Evolutionary conservation across 2,888 invertebrate genomes (phyloP).

Genomic region (Peribatodes rhomboidaria): DNA sequence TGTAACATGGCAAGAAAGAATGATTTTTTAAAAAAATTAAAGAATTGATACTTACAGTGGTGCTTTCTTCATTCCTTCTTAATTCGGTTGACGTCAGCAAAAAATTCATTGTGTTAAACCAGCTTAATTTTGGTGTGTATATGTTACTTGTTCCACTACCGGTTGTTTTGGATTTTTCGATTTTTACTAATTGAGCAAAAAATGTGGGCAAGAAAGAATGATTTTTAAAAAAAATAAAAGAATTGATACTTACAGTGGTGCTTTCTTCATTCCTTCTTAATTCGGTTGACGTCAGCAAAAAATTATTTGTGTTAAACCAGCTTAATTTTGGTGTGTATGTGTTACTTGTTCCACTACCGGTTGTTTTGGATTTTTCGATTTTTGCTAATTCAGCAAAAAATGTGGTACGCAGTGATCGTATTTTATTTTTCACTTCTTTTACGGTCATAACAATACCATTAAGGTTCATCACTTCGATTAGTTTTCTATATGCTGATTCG

Average conservation of each 20-base stretch:
- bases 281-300: slow-evolving; percentile 34
- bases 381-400: slow-evolving; percentile 25
- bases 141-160: slow-evolving; percentile 31
- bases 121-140: slow-evolving; percentile 30
- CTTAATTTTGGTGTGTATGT: slow-evolving; percentile 28
- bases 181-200: slow-evolving; percentile 24
- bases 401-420: slow-evolving; percentile 35
- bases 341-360: slow-evolving; percentile 29
- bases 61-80: slow-evolving; percentile 21
- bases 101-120: slow-evolving; percentile 31
- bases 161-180: slow-evolving; percentile 28
- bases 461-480: slow-evolving; percentile 33
- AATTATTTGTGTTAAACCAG: slow-evolving; percentile 30
- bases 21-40: slow-evolving; percentile 24
- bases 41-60: slow-evolving; percentile 32
- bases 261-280: slow-evolving; percentile 21
- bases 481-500: slow-evolving; percentile 27
- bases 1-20: slow-evolving; percentile 34
- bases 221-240: slow-evolving; percentile 24
- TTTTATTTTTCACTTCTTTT: slow-evolving; percentile 36
- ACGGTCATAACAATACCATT: slow-evolving; percentile 35
- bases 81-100: slow-evolving; percentile 34
- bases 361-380: slow-evolving; percentile 29
- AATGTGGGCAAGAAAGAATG: slow-evolving; percentile 33
- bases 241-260: slow-evolving; percentile 32